Base-by-base conservation (phyloP, 2,888 invertebrate species). In the Caenorhabditis doughertyi region DNA sequence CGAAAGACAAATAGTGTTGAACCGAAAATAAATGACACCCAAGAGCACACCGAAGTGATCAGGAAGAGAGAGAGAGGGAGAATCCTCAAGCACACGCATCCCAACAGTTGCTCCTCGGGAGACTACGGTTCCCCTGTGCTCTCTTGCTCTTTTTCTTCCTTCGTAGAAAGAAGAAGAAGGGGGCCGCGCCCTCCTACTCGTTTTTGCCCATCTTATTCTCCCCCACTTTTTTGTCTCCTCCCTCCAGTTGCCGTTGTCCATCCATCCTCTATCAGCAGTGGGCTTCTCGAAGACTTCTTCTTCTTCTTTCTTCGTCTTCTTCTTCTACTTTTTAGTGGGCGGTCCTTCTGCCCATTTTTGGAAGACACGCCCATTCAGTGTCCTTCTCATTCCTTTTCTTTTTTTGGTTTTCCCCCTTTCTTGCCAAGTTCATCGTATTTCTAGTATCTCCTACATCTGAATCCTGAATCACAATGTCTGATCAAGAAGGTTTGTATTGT, bases 11-110 rank as follows among this genome's bases (percentile, higher is more conserved):
- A 76, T 76, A 76, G 76, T 76, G 68, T 56, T 76, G 76, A 76
- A 76, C 76, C 76, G 76, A 76, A 74, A 74, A 74, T 74, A 74
- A 74, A 74, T 74, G 74, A 67, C 74, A 74, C 74, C 74, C 74
- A 77, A 73, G 73, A 73, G 73, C 73, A 73, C 64, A 73, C 73
- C 73, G 73, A 73, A 70, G 79, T 71, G 79, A 70, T 70, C 79
- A 71, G 79, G 60, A 58, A 62, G 77, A 60, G 68, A 42, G 51
- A 53, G 32, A 8, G 53, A 18, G 35, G 18, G 44, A 29, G 44
- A 18, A n/a, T 47, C 13, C 44, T 47, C 44, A 47, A 47, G 44
- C 44, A 47, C 44, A 47, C 44, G 44, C 44, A 47, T 47, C 44
- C 11, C n/a, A 65, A 74, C 73, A 74, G 73, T 74, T 74, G 73